Base-by-base conservation (phyloP, 2,888 invertebrate genomes). In the Noctua janthe region DNA sequence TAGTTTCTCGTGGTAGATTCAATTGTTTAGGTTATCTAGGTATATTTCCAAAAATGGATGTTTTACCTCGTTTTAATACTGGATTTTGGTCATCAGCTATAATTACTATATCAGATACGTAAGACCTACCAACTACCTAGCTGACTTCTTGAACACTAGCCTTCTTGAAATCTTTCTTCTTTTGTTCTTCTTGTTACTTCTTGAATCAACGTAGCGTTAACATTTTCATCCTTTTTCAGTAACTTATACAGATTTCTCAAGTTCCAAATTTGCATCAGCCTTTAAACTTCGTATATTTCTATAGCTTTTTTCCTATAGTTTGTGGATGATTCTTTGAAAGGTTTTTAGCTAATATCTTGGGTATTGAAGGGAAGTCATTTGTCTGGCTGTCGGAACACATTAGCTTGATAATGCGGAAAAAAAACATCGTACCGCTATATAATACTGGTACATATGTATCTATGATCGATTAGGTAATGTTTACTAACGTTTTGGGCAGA, bases 361-460 rank as follows among this genome's bases (percentile, higher is more conserved):
- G 70, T 83, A 75, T 86, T 74, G 72, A 81, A 80, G 72, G 89
- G 90, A 90, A 90, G 89, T 87, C 87, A 81, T 90, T 89, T 90
- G 90, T 89, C 89, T 89, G 84, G 54, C 84, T 81, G 90, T 86
- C 91, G 84, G 90, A 91, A 91, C 87, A 85, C 91, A 90, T 91
- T 91, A 91, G 82, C 74, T 78, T 78, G 76, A 83, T 82, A 79
- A 79, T 77, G 80, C 62, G 77, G 81, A 78, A 87, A 82, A 29
- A 78, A 88, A 81, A 86, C 80, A 80, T 71, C 82, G 64, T 67
- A 67, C 74, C 54, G 66, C 66, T 56, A 73, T 81, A n/a, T n/a
- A n/a, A n/a, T n/a, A 74, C 56, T 54, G 75, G 11, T 66, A 76
- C 15, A 15, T 77, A 69, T 76, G 23, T 69, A n/a, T 72, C 3